Percentiles rank a stretch among this genome's conserved stretches.
These are phyloP conservation scores for Gonioctena quinquepunctata DNA, from an alignment of 1,140 invertebrate genomes.

Conservation along the genomic window DNA sequence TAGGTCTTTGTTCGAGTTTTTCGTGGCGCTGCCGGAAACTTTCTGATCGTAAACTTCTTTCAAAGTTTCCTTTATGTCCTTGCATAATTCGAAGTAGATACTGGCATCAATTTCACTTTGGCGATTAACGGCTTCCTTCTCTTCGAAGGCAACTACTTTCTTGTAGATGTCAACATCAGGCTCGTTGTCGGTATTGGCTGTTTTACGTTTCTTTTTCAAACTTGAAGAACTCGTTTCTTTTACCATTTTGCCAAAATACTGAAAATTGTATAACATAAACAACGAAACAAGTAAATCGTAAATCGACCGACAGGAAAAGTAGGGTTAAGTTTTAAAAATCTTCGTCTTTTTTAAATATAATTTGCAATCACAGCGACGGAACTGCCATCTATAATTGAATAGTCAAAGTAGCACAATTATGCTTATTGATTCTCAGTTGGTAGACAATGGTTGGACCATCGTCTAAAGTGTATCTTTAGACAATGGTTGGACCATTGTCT, in stretches of 20 bases:
- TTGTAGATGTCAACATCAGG: constrained; percentile 46
- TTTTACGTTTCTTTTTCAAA: constrained; percentile 47
- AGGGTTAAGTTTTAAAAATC: too few relatives aligned
- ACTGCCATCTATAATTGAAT: too few relatives aligned
- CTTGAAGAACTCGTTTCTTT: constrained; percentile 42
- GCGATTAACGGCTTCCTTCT: constrained; percentile 69
- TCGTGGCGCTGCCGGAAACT: constrained; percentile 54
- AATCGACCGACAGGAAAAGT: too few relatives aligned
- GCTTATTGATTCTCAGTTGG: too few relatives aligned
- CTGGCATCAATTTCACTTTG: constrained; percentile 69
- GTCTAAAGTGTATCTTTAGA: too few relatives aligned
- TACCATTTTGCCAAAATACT: constrained; percentile 50
- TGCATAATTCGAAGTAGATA: constrained; percentile 70
- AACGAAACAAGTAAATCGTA: too few relatives aligned
- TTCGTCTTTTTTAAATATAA: too few relatives aligned
- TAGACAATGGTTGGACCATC: too few relatives aligned
- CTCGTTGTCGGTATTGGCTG: constrained; percentile 33
- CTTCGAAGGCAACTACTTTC: constrained; percentile 72
- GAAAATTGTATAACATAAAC: too few relatives aligned
- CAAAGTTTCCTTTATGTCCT: constrained; percentile 68
- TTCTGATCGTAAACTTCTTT: constrained; percentile 69
- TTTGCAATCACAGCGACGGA: too few relatives aligned
- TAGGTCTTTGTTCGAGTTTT: constrained; percentile 55
- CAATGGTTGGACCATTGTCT: too few relatives aligned
- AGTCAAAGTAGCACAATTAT: too few relatives aligned